phyloP scores from a whole-genome alignment of 2,888 invertebrate species.

The Phoronis australis region DNA sequence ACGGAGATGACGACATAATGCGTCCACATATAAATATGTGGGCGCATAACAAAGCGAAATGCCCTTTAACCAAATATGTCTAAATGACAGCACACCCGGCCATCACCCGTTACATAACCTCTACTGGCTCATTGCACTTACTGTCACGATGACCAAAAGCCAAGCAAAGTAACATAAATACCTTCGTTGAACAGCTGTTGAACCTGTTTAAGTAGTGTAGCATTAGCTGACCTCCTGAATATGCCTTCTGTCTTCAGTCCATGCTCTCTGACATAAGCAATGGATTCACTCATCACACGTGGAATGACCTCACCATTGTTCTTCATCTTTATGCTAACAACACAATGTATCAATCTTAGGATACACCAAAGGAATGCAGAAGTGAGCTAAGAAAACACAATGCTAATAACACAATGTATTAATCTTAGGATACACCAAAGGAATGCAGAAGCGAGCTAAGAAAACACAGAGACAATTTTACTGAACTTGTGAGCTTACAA shows the following conservation, averaged over 20 bases:
- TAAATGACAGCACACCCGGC: too few relatives aligned
- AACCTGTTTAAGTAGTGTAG: conserved; percentile 73
- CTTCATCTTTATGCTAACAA: conserved; percentile 71
- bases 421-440: not conserved
- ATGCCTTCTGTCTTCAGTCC: conserved; percentile 92
- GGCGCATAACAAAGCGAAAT: too few relatives aligned
- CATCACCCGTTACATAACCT: too few relatives aligned
- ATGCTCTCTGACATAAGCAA: conserved; percentile 85
- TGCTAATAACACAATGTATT: too few relatives aligned
- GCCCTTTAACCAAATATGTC: too few relatives aligned
- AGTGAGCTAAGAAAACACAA: too few relatives aligned
- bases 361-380: not conserved
- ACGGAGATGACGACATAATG: too few relatives aligned
- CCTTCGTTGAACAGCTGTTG: conserved; percentile 84
- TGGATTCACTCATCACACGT: conserved; percentile 83
- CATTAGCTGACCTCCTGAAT: conserved; percentile 88
- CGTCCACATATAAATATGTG: too few relatives aligned
- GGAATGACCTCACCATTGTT: conserved; percentile 80
- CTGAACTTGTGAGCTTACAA: too few relatives aligned
- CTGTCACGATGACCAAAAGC: too few relatives aligned
- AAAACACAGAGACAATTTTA: not conserved
- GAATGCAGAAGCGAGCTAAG: not conserved
- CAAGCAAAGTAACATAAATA: too few relatives aligned
- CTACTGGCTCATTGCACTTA: too few relatives aligned
- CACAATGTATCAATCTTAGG: conserved; percentile 11